Conservation (phyloP, 2,888 invertebrate genomes). For the Troides oblongomaculatus region DNA sequence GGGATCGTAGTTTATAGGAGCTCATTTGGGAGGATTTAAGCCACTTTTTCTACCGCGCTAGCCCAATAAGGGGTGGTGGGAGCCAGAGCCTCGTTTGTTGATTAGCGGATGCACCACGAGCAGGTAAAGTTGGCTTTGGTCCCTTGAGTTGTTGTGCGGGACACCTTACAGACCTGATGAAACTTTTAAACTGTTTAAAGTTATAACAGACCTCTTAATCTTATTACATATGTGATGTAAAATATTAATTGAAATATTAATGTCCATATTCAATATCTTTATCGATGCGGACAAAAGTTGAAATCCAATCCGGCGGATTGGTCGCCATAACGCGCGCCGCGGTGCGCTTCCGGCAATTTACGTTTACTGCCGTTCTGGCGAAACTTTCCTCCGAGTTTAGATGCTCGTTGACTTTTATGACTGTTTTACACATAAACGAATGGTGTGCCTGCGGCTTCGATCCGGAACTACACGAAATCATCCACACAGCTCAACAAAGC, state of each 20-base stretch:
- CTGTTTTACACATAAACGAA: slow-evolving; percentile 59
- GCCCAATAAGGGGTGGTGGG: no score
- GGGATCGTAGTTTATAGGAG: no score
- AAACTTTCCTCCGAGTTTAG: slow-evolving; percentile 47
- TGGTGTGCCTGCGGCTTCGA: slow-evolving; percentile 40
- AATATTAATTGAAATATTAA: background rate
- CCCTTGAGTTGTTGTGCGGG: no score
- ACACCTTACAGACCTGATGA: no score
- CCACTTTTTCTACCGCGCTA: no score
- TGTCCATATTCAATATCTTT: no score
- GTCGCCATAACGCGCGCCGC: slow-evolving; percentile 48
- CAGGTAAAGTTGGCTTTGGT: no score
- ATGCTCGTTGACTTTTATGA: slow-evolving; percentile 61
- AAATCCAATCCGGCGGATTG: slow-evolving; percentile 33
- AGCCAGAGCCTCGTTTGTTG: no score
- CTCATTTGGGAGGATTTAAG: no score
- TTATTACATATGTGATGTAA: background rate
- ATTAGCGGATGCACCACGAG: no score
- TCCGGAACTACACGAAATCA: slow-evolving; percentile 35
- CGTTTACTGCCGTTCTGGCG: slow-evolving; percentile 37
- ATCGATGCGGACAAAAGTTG: slow-evolving; percentile 1
- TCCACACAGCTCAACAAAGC: slow-evolving; percentile 16
- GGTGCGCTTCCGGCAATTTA: slow-evolving; percentile 44
- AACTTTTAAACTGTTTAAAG: no score
- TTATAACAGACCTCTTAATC: no score